These are phyloP conservation scores for Zoanthus sociatus DNA, from an alignment of 92 coral and sea anemone species.

Conservation along the genomic window DNA sequence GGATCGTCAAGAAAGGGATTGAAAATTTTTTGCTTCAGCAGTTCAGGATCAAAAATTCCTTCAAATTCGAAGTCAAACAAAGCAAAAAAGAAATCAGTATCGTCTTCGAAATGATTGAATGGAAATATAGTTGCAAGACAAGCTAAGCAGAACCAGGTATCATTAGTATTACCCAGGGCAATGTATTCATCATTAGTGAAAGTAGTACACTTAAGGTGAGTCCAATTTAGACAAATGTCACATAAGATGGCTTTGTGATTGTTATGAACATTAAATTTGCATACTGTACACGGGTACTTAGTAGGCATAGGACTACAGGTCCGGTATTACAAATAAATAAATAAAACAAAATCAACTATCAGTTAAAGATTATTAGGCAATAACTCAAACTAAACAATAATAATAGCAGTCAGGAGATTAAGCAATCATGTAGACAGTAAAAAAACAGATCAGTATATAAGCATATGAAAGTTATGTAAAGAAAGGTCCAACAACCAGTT, in stretches of 20 bases:
- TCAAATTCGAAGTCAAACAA: conserved; percentile 29
- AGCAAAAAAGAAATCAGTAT: conserved; percentile 43
- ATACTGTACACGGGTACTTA: conserved; percentile 38
- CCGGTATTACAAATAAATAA: neutral
- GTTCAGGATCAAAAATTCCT: conserved; percentile 38
- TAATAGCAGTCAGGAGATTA: no score
- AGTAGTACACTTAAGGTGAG: conserved; percentile 52
- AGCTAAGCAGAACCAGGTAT: conserved; percentile 45
- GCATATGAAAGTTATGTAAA: no score
- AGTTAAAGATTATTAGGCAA: neutral
- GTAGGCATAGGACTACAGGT: conserved; percentile 1
- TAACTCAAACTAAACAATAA: conserved; percentile 3
- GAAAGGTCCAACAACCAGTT: no score
- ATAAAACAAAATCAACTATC: neutral
- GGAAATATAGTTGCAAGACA: conserved; percentile 54
- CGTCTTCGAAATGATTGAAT: conserved; percentile 46
- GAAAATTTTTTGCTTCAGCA: conserved; percentile 13
- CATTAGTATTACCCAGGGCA: conserved; percentile 43
- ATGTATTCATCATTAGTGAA: conserved; percentile 46
- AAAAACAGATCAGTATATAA: no score
- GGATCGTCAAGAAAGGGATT: conserved; percentile 48
- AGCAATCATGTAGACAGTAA: conserved; percentile 22
- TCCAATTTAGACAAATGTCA: conserved; percentile 48
- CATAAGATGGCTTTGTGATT: conserved; percentile 55
- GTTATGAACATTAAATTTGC: conserved; percentile 45